Percentiles rank a stretch among this genome's conserved stretches.
Conservation (phyloP, 2,113 vertebrate genomes). For the Neolamprologus sp. region DNA sequence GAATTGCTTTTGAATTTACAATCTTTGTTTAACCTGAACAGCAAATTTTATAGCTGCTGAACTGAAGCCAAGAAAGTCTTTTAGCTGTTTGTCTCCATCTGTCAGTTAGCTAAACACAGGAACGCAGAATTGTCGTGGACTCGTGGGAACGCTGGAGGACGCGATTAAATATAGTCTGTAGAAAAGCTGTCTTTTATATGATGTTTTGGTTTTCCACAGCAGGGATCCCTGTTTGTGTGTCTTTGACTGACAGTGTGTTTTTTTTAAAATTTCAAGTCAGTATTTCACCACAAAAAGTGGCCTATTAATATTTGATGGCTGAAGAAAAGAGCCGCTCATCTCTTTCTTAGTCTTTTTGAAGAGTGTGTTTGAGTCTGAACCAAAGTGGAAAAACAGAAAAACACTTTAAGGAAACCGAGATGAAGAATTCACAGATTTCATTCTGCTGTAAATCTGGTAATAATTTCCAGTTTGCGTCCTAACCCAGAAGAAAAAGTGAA, state of each 20-base stretch:
- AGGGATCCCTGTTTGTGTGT: neutral
- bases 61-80: neutral
- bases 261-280: neutral
- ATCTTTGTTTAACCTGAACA: neutral
- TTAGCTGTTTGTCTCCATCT: neutral
- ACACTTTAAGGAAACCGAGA: neutral
- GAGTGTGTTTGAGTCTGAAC: neutral
- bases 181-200: neutral
- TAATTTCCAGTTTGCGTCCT: neutral
- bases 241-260: conserved; percentile 6
- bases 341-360: neutral
- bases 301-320: conserved; percentile 17
- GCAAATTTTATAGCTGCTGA: neutral
- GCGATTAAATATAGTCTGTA: neutral
- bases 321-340: neutral
- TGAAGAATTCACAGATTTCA: neutral
- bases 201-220: conserved; percentile 2
- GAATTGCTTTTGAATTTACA: neutral
- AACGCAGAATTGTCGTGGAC: neutral
- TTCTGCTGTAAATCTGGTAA: neutral
- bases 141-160: neutral
- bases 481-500: neutral
- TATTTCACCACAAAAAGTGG: neutral
- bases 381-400: neutral
- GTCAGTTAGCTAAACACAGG: neutral